phyloP scores from a whole-genome alignment of 2,888 invertebrate genomes.

The Synanthedon myopaeformis region DNA sequence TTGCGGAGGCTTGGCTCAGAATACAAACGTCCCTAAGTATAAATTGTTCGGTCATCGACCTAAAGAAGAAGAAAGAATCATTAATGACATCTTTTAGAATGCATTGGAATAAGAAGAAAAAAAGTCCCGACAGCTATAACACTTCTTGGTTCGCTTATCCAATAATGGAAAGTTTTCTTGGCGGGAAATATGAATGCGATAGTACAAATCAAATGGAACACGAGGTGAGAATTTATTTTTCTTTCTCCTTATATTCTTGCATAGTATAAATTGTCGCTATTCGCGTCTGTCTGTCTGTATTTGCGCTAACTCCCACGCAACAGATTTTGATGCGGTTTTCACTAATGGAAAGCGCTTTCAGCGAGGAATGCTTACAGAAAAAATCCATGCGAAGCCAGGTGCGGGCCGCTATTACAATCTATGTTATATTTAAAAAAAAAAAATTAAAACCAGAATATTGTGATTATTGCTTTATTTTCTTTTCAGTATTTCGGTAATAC shows the following conservation, averaged over 20 bases:
- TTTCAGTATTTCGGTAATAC: constrained; percentile 20
- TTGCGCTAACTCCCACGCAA: no score
- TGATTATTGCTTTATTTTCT: constrained; percentile 1
- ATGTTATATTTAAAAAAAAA: no score
- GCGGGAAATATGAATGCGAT: constrained; percentile 50
- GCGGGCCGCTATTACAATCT: no score
- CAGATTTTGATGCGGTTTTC: no score
- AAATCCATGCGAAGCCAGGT: no score
- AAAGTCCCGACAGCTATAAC: constrained; percentile 26
- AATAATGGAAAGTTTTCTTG: constrained; percentile 54
- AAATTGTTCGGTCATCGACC: constrained; percentile 33
- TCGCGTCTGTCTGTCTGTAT: no score
- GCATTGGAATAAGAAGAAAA: constrained; percentile 40
- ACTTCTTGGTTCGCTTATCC: constrained; percentile 55
- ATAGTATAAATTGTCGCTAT: no score
- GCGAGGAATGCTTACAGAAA: no score
- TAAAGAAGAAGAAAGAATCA: constrained; percentile 61
- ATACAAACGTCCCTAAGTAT: constrained; percentile 40
- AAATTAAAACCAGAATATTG: neutral
- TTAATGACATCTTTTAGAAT: constrained; percentile 55
- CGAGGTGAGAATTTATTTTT: constrained; percentile 24
- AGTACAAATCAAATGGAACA: constrained; percentile 33
- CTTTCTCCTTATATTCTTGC: neutral
- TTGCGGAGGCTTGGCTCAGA: constrained; percentile 49
- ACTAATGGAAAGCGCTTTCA: no score